Evolutionary conservation across 1,140 invertebrate genomes (phyloP).

Genomic region (Zaprionus ghesquierei): DNA sequence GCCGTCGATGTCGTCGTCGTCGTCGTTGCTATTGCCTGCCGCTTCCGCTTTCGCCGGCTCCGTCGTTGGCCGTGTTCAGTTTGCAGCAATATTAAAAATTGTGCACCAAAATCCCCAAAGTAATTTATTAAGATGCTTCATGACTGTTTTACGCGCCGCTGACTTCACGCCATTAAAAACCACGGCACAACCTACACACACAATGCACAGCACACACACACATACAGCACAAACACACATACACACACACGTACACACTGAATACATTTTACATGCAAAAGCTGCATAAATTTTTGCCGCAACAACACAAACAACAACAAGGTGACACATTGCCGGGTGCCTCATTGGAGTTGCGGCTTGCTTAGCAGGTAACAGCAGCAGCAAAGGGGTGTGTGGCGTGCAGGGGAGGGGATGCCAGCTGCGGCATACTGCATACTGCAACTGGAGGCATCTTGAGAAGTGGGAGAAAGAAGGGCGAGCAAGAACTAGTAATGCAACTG

Average conservation of each 20-base stretch:
- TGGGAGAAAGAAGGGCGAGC: background rate
- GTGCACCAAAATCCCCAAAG: conserved; percentile 81
- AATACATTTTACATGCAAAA: conserved; percentile 60
- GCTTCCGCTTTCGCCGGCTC: background rate
- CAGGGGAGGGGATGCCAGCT: background rate
- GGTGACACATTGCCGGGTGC: conserved; percentile 37
- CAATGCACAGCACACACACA: conserved; percentile 10
- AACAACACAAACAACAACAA: conserved; percentile 33
- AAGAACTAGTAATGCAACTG: conserved; percentile 58
- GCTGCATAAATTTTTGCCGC: conserved; percentile 44
- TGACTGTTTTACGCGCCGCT: conserved; percentile 79
- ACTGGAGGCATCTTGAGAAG: conserved; percentile 29
- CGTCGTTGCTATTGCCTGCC: background rate
- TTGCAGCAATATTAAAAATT: conserved; percentile 78
- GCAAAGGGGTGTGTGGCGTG: background rate
- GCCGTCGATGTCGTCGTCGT: background rate
- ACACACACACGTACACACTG: background rate
- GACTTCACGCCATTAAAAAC: conserved; percentile 77
- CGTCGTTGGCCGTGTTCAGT: conserved; percentile 13
- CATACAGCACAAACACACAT: background rate
- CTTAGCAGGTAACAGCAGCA: conserved; percentile 19
- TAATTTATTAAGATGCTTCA: conserved; percentile 82
- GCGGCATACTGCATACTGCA: conserved; percentile 33
- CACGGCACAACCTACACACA: conserved; percentile 59
- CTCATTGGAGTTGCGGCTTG: conserved; percentile 57